Evolutionary conservation across 2,797 vertebrate genomes (phyloP).

Genomic region (Bovichtus variegatus): DNA sequence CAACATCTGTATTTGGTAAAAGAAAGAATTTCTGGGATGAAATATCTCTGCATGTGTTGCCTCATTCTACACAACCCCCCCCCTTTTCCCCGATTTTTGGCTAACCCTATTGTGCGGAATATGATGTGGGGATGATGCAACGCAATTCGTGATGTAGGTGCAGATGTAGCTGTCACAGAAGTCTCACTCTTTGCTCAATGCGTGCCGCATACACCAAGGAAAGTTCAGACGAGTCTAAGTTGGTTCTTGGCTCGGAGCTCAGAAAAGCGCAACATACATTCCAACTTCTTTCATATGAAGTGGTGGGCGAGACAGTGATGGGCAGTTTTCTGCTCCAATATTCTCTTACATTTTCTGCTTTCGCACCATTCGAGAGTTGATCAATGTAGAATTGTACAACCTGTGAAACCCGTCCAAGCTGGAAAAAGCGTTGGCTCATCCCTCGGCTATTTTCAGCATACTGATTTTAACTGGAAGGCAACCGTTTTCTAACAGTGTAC

Average conservation of each 20-base stretch:
- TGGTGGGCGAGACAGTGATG: constrained; percentile 28
- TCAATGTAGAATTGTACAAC: constrained; percentile 55
- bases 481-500: constrained; percentile 46
- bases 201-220: background rate
- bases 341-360: constrained; percentile 40
- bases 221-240: constrained; percentile 26
- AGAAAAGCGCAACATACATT: background rate
- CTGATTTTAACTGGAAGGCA: constrained; percentile 44
- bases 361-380: constrained; percentile 66
- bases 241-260: background rate
- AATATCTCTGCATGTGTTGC: constrained; percentile 48
- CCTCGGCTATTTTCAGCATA: constrained; percentile 57
- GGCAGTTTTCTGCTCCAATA: constrained; percentile 28
- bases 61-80: constrained; percentile 42
- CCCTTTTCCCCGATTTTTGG: constrained; percentile 28
- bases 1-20: constrained; percentile 49
- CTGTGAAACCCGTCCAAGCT: constrained; percentile 52
- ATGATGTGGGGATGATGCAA: constrained; percentile 55
- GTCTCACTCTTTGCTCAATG: constrained; percentile 12
- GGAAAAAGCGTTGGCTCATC: constrained; percentile 63
- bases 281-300: constrained; percentile 1
- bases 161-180: constrained; percentile 39
- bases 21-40: constrained; percentile 7
- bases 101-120: constrained; percentile 30
- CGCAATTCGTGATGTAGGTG: constrained; percentile 20